phyloP scores from a whole-genome alignment of 2,888 invertebrate genomes.

The Hartigia nigra region DNA sequence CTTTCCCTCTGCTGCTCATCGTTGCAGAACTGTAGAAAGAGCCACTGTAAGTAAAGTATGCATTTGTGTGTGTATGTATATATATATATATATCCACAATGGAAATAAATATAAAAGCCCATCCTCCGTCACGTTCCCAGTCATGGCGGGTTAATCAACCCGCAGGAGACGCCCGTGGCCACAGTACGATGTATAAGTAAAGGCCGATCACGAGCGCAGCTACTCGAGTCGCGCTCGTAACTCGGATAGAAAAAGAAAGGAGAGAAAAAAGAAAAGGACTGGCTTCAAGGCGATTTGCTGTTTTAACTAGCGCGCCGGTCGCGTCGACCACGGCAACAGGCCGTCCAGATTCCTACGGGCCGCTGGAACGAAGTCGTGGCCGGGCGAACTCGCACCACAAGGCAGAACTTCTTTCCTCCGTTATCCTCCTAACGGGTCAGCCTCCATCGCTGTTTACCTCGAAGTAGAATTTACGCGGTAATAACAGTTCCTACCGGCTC shows the following conservation, averaged over 20 bases:
- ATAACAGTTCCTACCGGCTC: background rate
- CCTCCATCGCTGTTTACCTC: constrained; percentile 3
- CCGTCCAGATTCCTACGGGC: constrained; percentile 2
- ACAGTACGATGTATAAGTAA: background rate
- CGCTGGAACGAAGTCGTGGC: background rate
- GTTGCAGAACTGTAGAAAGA: background rate
- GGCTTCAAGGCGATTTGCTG: constrained; percentile 24
- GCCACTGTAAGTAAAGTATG: background rate
- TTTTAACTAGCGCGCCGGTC: constrained; percentile 18
- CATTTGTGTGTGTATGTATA: background rate
- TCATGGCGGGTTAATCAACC: background rate
- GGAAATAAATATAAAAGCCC: background rate
- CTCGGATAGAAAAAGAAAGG: constrained; percentile 3
- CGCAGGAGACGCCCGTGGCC: background rate
- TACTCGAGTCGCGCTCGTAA: constrained; percentile 3
- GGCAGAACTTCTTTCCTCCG: background rate
- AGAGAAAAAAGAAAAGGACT: constrained; percentile 1
- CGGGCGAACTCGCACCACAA: background rate
- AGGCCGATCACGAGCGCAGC: constrained; percentile 1
- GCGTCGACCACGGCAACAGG: background rate
- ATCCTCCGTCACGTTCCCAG: background rate
- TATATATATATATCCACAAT: background rate
- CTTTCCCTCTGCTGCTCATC: background rate
- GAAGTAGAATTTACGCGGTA: background rate
- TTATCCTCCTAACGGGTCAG: constrained; percentile 1